phyloP scores from a whole-genome alignment of 2,888 invertebrate genomes.

The Lasioglossum malachurum region DNA sequence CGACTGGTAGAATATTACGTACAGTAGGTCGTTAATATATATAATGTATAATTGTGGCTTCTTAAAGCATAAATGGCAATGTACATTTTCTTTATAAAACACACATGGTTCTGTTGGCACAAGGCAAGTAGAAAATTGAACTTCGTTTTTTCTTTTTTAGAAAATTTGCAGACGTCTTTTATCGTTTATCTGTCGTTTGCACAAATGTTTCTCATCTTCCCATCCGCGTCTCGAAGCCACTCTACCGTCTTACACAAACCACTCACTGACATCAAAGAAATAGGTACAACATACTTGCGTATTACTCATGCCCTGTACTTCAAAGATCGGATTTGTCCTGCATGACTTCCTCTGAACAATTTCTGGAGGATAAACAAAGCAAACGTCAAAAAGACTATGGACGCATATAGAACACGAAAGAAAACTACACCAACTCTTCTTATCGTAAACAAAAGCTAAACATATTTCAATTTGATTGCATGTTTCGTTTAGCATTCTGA shows the following conservation, averaged over 20 bases:
- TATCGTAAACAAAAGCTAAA: conserved; percentile 17
- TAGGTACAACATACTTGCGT: conserved; percentile 29
- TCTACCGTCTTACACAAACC: conserved; percentile 23
- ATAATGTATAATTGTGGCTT: conserved; percentile 39
- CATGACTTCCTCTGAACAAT: conserved; percentile 81
- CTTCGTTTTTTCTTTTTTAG: background rate
- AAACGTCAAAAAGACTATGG: conserved; percentile 48
- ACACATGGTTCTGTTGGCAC: conserved; percentile 53
- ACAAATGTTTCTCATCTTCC: conserved; percentile 26
- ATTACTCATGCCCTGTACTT: conserved; percentile 51
- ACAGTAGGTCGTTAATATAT: conserved; percentile 38
- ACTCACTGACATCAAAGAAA: conserved; percentile 48
- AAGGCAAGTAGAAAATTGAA: conserved; percentile 47
- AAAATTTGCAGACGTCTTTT: conserved; percentile 3
- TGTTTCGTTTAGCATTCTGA: background rate
- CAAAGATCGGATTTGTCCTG: conserved; percentile 78
- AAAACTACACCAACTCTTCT: conserved; percentile 44
- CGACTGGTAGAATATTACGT: conserved; percentile 36
- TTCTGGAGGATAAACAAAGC: conserved; percentile 74
- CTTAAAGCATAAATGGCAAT: conserved; percentile 60
- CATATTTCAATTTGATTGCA: conserved; percentile 2
- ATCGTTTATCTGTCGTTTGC: background rate
- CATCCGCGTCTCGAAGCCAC: conserved; percentile 11
- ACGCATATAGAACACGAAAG: conserved; percentile 36
- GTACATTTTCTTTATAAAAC: conserved; percentile 55